phyloP scores from a whole-genome alignment of 2,113 vertebrate genomes.

The Clarias magur region DNA sequence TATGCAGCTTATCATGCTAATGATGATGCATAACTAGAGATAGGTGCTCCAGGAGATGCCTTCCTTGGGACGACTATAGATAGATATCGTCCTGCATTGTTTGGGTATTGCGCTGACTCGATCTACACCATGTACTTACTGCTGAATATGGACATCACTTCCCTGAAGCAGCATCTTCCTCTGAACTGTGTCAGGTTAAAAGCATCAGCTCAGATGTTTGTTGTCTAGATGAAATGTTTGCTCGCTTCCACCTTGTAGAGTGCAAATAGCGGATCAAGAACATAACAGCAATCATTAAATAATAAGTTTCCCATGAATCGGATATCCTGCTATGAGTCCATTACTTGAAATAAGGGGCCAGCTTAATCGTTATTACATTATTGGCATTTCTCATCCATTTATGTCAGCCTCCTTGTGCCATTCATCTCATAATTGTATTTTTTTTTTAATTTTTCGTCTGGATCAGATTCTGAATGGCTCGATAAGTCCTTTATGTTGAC shows the following conservation, averaged over 20 bases:
- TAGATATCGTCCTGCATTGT: neutral
- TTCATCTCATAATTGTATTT: conserved; percentile 73
- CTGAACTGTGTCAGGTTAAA: neutral
- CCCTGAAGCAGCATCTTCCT: neutral
- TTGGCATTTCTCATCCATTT: conserved; percentile 65
- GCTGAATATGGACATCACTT: neutral
- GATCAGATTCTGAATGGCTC: conserved; percentile 62
- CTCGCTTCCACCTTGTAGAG: conserved; percentile 48
- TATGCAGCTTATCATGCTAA: conserved; percentile 57
- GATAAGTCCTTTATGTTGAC: conserved; percentile 21
- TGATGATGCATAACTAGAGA: conserved; percentile 34
- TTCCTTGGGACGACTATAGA: neutral
- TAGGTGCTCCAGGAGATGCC: conserved; percentile 17
- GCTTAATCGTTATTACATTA: conserved; percentile 64
- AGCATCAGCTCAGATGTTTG: neutral
- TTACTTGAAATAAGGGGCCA: conserved; percentile 48
- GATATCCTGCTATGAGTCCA: conserved; percentile 55
- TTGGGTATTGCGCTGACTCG: neutral
- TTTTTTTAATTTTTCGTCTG: conserved; percentile 61
- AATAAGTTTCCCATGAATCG: conserved; percentile 57
- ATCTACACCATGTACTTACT: neutral
- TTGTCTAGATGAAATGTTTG: neutral
- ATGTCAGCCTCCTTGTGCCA: conserved; percentile 61
- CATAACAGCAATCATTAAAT: conserved; percentile 44
- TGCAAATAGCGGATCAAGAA: conserved; percentile 29